phyloP scores from a whole-genome alignment of 2,888 invertebrate genomes.

The Alloscopus bannaensis region DNA sequence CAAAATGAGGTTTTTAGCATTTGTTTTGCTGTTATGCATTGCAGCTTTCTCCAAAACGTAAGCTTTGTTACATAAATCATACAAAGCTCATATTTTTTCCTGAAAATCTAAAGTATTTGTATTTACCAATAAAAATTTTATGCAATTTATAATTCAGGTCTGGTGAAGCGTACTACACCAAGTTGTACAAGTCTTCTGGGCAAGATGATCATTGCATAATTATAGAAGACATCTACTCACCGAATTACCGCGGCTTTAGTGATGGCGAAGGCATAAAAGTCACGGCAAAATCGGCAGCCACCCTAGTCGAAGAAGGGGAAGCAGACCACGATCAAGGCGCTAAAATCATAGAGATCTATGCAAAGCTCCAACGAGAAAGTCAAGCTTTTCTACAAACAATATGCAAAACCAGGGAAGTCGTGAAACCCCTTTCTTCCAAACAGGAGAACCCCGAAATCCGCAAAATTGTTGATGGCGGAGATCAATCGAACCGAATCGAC shows the following conservation, averaged over 20 bases:
- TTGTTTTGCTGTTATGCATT: no score
- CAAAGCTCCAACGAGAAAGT: constrained; percentile 32
- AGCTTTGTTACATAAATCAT: no score
- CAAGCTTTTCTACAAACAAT: constrained; percentile 54
- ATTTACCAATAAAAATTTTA: neutral
- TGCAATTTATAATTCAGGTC: constrained; percentile 13
- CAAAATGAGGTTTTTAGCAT: no score
- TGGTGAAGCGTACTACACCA: constrained; percentile 48
- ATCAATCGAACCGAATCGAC: constrained; percentile 67
- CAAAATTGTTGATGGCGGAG: constrained; percentile 65
- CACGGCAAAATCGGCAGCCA: constrained; percentile 52
- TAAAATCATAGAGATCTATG: constrained; percentile 65
- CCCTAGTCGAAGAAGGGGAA: constrained; percentile 33
- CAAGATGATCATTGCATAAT: constrained; percentile 41
- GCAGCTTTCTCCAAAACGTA: no score
- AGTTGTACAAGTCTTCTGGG: constrained; percentile 44
- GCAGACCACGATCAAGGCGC: constrained; percentile 38
- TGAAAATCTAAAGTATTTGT: neutral
- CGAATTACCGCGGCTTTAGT: constrained; percentile 61
- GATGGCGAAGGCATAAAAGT: constrained; percentile 47
- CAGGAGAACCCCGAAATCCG: constrained; percentile 48
- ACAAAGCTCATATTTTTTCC: no score
- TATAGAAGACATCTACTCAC: constrained; percentile 39
- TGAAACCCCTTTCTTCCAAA: constrained; percentile 1
- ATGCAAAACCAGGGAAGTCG: constrained; percentile 47